Evolutionary conservation across 2,113 vertebrate species (phyloP).

Genomic region (Picathartes gymnocephalus): DNA sequence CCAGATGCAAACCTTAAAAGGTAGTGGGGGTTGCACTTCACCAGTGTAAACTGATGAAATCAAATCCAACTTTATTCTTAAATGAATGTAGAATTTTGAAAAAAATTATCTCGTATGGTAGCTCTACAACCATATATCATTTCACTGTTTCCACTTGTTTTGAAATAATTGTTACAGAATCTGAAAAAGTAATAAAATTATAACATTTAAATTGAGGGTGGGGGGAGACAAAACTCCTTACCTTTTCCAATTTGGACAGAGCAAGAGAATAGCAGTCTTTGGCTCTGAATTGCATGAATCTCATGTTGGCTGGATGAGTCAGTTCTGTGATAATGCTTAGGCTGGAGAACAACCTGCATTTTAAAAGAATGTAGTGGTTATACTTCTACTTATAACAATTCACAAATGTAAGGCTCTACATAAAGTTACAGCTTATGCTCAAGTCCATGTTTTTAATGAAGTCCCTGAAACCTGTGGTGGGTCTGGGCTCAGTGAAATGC

Average conservation of each 20-base stretch:
- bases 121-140: background rate
- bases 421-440: background rate
- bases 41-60: background rate
- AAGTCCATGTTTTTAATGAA: background rate
- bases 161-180: background rate
- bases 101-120: background rate
- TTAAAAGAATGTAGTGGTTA: constrained; percentile 25
- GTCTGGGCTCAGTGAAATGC: background rate
- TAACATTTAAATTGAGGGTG: background rate
- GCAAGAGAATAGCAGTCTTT: constrained; percentile 98
- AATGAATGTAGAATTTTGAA: background rate
- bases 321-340: constrained; percentile 97
- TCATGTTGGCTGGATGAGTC: constrained; percentile 96
- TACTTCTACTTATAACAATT: background rate
- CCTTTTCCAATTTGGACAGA: constrained; percentile 95
- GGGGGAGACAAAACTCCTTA: constrained; percentile 54
- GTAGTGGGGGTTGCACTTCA: too few species aligned
- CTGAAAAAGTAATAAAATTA: background rate
- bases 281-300: constrained; percentile 98
- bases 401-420: background rate
- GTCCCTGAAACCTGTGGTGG: background rate
- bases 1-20: background rate
- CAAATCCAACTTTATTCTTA: background rate
- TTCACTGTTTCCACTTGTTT: background rate
- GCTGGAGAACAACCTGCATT: constrained; percentile 89